Base-by-base conservation (phyloP, 2,113 vertebrate genomes). In the Beaufortia kweichowensis region DNA sequence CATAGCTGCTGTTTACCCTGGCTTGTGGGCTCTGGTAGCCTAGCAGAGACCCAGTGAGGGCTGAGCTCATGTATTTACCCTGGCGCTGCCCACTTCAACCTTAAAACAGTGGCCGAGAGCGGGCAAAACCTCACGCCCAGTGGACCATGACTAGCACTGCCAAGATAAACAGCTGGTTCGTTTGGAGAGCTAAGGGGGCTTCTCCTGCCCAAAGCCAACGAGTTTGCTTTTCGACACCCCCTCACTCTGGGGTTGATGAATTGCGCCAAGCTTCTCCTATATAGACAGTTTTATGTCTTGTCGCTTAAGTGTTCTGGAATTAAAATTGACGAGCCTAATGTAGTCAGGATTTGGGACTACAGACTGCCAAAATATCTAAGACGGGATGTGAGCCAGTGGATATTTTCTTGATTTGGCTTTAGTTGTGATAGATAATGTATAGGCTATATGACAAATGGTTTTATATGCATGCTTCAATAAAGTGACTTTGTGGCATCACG, bases 41-140 rank as follows among this genome's bases (percentile, higher is more conserved):
- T 73, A 79, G 76, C 84, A 74, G 63, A 75, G 78, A 26, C 23
- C 73, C 79, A 70, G 82, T 62, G 35, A 80, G 78, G 39, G 5
- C 80, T 92, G 88, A 92, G 85, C 79, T 92, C 88, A 91, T 91
- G 85, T 87, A 86, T 90, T 92, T 91, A 90, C 81, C 76, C 87
- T 90, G 91, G 90, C 85, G 29, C 83, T 81, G 62, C 50, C 74
- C 35, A 33, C 61, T 62, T 56, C 9, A 73, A 28, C 63, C 86
- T 83, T 74, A 82, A 84, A 84, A 86, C 87, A 80, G 88, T 84
- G 87, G 85, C 86, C 85, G 75, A 1, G 57, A 81, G 77, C 26
- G 78, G 87, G 87, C 81, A 89, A 88, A 85, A 85, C 81, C 84
- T 90, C 89, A 92, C 85, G 65, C 39, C 83, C 79, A 79, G 85